These are phyloP conservation scores for Tetramorium alpestre DNA, from an alignment of 1,140 invertebrate species.

Conservation along the genomic window DNA sequence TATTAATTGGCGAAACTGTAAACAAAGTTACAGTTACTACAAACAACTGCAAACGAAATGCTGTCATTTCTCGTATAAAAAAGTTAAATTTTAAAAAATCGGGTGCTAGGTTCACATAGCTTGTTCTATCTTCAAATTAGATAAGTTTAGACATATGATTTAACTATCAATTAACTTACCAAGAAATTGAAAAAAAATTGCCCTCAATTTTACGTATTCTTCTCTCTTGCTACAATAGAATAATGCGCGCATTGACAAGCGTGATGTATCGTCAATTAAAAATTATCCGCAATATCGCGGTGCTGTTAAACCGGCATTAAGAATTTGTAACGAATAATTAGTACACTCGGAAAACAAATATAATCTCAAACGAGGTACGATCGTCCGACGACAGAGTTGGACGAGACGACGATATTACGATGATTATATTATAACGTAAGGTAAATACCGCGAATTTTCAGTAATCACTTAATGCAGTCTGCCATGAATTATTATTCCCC, in stretches of 20 bases:
- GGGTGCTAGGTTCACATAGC: no score
- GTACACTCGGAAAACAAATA: neutral
- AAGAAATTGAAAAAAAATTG: no score
- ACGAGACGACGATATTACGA: conserved; percentile 5
- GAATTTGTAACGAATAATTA: neutral
- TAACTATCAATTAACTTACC: no score
- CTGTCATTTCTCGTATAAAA: no score
- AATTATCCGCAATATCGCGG: neutral
- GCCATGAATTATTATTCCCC: conserved; percentile 44
- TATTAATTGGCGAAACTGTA: no score
- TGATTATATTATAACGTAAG: neutral
- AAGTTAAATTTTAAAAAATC: no score
- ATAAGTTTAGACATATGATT: no score
- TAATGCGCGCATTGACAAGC: neutral
- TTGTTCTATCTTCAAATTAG: no score
- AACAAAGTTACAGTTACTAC: no score
- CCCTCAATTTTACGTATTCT: neutral
- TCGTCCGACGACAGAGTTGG: neutral
- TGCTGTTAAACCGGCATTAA: neutral
- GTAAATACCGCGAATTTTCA: conserved; percentile 47
- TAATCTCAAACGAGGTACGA: neutral
- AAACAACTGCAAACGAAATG: no score
- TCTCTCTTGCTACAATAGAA: neutral
- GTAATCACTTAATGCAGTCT: conserved; percentile 33
- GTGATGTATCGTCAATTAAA: conserved; percentile 1